A percentile compares a stretch with the other conserved stretches of the same genome.
Evolutionary conservation across 2,113 vertebrate species (phyloP).

Genomic region (Paralichthys olivaceus): DNA sequence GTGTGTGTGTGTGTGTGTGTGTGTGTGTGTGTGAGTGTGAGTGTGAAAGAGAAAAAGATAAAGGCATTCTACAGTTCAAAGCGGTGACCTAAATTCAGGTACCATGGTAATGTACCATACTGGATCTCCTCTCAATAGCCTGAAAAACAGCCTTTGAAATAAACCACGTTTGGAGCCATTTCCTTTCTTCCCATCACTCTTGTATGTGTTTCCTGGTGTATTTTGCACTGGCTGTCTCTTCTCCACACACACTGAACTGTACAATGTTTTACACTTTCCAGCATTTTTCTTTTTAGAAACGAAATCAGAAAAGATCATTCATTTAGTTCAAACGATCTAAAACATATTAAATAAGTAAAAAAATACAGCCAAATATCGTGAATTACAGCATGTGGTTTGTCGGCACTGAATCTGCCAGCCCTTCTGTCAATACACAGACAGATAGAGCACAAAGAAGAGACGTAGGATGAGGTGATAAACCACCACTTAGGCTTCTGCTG

Average conservation of each 20-base stretch:
- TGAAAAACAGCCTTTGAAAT: conserved; percentile 42
- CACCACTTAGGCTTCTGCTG: conserved; percentile 71
- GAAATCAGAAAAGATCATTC: background rate
- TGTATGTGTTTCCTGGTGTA: background rate
- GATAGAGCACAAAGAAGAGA: conserved; percentile 50
- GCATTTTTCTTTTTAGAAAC: conserved; percentile 13
- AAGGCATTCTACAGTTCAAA: conserved; percentile 60
- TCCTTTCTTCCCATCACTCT: conserved; percentile 6
- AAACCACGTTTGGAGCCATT: conserved; percentile 19
- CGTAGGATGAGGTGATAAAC: conserved; percentile 72
- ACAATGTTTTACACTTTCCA: conserved; percentile 4
- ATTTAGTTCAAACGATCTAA: conserved; percentile 1
- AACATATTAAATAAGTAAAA: background rate
- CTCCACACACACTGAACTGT: background rate
- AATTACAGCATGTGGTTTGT: conserved; percentile 32
- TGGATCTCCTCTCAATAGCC: conserved; percentile 28
- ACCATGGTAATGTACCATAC: conserved; percentile 43
- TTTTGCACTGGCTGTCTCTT: conserved; percentile 15
- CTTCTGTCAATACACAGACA: conserved; percentile 51
- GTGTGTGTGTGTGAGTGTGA: background rate
- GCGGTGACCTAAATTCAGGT: conserved; percentile 79
- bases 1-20: too few species aligned
- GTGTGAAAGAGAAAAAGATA: conserved; percentile 20
- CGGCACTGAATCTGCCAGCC: conserved; percentile 46
- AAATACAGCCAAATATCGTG: background rate